Evolutionary conservation across 2,888 invertebrate species (phyloP), one percentile per base, ranked within the genome.

Genomic region (Ormyrus thymus): DNA sequence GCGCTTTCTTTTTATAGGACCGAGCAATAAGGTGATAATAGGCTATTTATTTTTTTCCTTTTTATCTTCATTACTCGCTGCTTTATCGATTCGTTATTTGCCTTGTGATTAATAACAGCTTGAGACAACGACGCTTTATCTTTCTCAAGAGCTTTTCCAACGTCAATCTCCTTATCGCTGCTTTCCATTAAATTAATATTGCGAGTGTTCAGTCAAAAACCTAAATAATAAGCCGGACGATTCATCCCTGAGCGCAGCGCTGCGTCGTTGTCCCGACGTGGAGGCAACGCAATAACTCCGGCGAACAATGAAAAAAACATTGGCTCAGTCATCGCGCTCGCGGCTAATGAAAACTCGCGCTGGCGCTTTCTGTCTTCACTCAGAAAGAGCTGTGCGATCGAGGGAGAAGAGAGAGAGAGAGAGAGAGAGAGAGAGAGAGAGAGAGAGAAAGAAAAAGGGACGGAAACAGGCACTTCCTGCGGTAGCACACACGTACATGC

Each of bases 321-420:
- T 55, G 55, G 61, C 70, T 69, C 64, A 64, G 55, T 64, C 55
- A 64, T 55, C 72, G 62, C 15, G 45, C 68, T n/a, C 58, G 74
- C 50, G 55, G 55, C 61, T 76, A 79, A 82, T 83, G 78, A 81
- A 81, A 78, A 83, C 80, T 78, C 78, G 78, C 43, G 48, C 50
- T n/a, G n/a, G n/a, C n/a, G n/a, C n/a, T n/a, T 58, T 7, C 64
- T 29, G 45, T 29, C 29, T 29, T 29, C 51, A 53, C 15, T 62
- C 13, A 46, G 56, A 70, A 59, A 66, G 8, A 29, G 29, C 29
- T 29, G 29, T 29, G 29, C 29, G 29, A 29, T 29, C 29, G 45
- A 43, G 11, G 13, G n/a, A 61, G 13, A 11, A 43, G n/a, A 74
- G 11, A 56, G 46, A 11, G n/a, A 9, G n/a, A 58, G 58, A 58